Base-by-base conservation (phyloP, 2,888 invertebrate genomes). In the Drosophila peninsularis region DNA sequence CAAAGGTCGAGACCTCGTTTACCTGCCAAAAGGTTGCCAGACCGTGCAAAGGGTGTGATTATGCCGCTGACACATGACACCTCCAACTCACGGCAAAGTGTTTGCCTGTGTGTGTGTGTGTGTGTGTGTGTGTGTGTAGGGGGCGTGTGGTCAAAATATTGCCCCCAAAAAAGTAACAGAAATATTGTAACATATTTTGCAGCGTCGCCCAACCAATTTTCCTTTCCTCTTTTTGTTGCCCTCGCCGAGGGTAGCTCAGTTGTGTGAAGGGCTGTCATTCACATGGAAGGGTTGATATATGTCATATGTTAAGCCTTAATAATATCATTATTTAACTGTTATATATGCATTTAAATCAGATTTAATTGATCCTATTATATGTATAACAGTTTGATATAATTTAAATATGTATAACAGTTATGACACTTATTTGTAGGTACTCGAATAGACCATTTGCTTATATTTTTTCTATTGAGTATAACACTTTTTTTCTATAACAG, bases 41-140 rank as follows among this genome's bases (percentile, higher is more conserved):
- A 50, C 54, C 36, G 21, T 63, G 66, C 50, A 84, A 87, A 84
- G 85, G 89, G 85, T 88, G 88, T 88, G 88, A 82, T 82, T 82
- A 85, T 86, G 81, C 71, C 83, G 74, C 78, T 84, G 84, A 88
- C 90, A 89, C 74, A 72, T 85, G 90, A 85, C 85, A 85, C 90
- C 80, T 88, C 62, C 60, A 54, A 69, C 72, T 60, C 79, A 71
- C 37, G 57, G 62, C 53, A 32, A 47, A 47, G 21, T 55, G 44
- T 39, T 39, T 36, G 50, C 56, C 45, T 64, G 36, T 17, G 24
- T 41, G 6, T 34, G 5, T 37, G 27, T 47, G n/a, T 27, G 17
- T 39, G n/a, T 53, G 24, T 27, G 56, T 62, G 42, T 47, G 21
- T 54, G 63, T 58, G 68, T 64, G 65, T 86, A 80, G 19, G 42